These are phyloP conservation scores for Muricea muricata DNA, from an alignment of 92 coral and sea anemone genomes.

Conservation along the genomic window DNA sequence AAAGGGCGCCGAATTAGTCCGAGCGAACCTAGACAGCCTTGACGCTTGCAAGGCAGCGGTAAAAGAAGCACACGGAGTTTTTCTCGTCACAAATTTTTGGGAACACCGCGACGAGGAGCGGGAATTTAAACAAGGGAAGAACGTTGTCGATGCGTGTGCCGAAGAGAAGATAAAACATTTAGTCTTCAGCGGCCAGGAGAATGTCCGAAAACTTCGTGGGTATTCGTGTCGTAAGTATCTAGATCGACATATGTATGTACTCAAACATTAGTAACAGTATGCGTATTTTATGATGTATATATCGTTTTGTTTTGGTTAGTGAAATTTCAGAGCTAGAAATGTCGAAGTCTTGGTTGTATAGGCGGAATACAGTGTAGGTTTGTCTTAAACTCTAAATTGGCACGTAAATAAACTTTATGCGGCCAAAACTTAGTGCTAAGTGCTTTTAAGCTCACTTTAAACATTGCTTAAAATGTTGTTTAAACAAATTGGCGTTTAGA, in stretches of 20 bases:
- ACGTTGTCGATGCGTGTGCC: slow-evolving; percentile 68
- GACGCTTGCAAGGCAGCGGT: slow-evolving; percentile 65
- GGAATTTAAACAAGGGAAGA: slow-evolving; percentile 79
- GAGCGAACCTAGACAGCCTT: slow-evolving; percentile 69
- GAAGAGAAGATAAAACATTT: slow-evolving; percentile 74
- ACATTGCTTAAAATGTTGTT: not conserved
- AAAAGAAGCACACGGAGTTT: slow-evolving; percentile 75
- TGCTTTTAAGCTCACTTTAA: not conserved
- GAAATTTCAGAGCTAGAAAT: too few species aligned
- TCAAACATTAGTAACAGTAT: too few species aligned
- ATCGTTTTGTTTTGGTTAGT: too few species aligned
- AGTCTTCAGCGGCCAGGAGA: slow-evolving; percentile 79
- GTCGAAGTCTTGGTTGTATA: too few species aligned
- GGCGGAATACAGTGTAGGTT: too few species aligned
- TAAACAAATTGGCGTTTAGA: not conserved
- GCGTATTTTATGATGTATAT: too few species aligned
- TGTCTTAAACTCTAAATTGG: too few species aligned
- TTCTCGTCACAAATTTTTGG: slow-evolving; percentile 82
- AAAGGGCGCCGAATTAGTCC: slow-evolving; percentile 69
- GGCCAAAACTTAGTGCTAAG: too few species aligned
- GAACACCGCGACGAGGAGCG: slow-evolving; percentile 70
- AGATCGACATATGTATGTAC: too few species aligned
- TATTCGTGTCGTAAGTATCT: slow-evolving; percentile 73
- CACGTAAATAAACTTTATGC: too few species aligned
- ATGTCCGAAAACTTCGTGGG: slow-evolving; percentile 72